Percentiles rank a stretch among this genome's conserved stretches.
These are phyloP conservation scores for Pristionchus fissidentatus DNA, from an alignment of 2,888 invertebrate species.

Conservation along the genomic window DNA sequence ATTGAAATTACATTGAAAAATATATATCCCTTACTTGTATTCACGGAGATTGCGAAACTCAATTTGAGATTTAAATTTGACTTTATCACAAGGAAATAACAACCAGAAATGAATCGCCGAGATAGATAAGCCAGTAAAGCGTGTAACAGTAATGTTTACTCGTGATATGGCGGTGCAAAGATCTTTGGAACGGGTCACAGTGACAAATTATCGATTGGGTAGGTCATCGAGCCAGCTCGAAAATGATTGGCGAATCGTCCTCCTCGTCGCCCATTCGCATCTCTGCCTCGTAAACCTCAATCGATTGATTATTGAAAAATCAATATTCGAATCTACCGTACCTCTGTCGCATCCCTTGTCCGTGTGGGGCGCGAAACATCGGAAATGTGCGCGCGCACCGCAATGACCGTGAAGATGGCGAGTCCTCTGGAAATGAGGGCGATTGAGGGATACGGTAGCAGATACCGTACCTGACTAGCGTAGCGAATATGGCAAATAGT, in stretches of 20 bases:
- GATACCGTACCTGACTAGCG: slow-evolving; percentile 51
- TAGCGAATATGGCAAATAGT: slow-evolving; percentile 50
- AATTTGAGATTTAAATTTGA: background rate
- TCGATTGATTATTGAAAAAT: background rate
- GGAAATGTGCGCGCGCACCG: slow-evolving; percentile 56
- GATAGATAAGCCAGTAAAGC: slow-evolving; percentile 20
- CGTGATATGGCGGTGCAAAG: slow-evolving; percentile 14
- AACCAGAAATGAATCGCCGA: background rate
- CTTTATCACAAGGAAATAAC: no score
- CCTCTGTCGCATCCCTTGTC: slow-evolving; percentile 62
- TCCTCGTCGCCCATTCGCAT: slow-evolving; percentile 53
- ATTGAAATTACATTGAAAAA: background rate
- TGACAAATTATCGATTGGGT: background rate
- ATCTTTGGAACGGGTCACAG: no score
- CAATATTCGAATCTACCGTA: background rate
- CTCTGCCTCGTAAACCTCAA: slow-evolving; percentile 59
- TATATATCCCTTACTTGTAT: background rate
- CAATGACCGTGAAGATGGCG: slow-evolving; percentile 57
- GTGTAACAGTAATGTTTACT: slow-evolving; percentile 1
- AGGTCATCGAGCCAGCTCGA: slow-evolving; percentile 55
- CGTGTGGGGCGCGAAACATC: slow-evolving; percentile 55
- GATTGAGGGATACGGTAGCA: background rate
- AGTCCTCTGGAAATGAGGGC: slow-evolving; percentile 50
- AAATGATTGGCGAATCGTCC: slow-evolving; percentile 66
- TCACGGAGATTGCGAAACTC: background rate